These are phyloP conservation scores for Numida meleagris DNA, from an alignment of 2,113 vertebrate genomes.

Conservation along the genomic window DNA sequence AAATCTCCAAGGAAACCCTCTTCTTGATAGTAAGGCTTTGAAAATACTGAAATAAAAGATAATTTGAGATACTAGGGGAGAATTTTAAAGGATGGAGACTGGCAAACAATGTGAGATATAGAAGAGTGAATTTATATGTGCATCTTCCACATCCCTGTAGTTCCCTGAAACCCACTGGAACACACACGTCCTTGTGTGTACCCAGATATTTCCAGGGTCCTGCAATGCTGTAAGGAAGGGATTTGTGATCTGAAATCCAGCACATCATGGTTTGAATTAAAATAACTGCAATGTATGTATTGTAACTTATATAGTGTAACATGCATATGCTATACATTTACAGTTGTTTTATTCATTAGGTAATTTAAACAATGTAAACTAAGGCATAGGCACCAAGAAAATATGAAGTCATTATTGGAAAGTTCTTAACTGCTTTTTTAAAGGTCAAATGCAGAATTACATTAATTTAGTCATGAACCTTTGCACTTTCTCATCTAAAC, in stretches of 20 bases:
- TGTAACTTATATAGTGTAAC: neutral
- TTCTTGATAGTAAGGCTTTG: slow-evolving; percentile 29
- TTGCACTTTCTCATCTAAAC: slow-evolving; percentile 52
- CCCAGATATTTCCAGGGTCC: neutral
- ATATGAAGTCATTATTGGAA: neutral
- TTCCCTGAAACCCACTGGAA: neutral
- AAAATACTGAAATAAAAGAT: slow-evolving; percentile 56
- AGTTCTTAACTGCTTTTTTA: slow-evolving; percentile 29
- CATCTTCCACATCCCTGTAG: neutral
- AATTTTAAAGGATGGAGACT: slow-evolving; percentile 1
- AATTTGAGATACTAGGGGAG: slow-evolving; percentile 16
- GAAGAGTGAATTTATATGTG: neutral
- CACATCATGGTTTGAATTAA: neutral
- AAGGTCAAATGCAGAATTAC: slow-evolving; percentile 16
- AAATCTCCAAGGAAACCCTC: slow-evolving; percentile 45
- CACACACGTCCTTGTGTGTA: neutral
- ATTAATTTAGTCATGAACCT: slow-evolving; percentile 45
- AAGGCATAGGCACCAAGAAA: neutral
- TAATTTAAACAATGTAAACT: slow-evolving; percentile 2
- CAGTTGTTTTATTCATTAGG: slow-evolving; percentile 4
- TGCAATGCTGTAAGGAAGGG: neutral
- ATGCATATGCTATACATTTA: neutral
- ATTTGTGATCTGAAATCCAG: neutral
- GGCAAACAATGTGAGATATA: slow-evolving; percentile 5
- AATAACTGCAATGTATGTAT: neutral